A percentile compares a stretch with the other conserved stretches of the same genome.
Evolutionary conservation across 23 tunicate species (phyloP).

Genomic region (Styela plicata): DNA sequence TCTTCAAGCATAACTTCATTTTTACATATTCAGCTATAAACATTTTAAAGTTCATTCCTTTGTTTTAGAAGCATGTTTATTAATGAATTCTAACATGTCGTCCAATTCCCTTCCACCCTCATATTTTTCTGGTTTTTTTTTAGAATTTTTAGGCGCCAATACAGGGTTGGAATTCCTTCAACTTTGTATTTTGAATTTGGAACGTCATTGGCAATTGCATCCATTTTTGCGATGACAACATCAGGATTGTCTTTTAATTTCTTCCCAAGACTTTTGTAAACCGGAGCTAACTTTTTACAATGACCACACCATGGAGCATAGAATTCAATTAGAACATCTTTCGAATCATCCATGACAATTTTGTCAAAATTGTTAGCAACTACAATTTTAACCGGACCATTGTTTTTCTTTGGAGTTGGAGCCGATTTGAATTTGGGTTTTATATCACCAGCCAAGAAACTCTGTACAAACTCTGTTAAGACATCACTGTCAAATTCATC

Average conservation of each 20-base stretch:
- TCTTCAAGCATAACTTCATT: too few relatives aligned
- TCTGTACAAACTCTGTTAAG: conserved; percentile 64
- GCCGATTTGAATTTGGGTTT: conserved; percentile 90
- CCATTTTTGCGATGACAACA: conserved; percentile 94
- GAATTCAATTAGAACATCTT: conserved; percentile 86
- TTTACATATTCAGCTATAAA: too few relatives aligned
- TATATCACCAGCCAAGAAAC: conserved; percentile 61
- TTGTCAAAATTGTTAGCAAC: conserved; percentile 86
- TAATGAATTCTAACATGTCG: conserved; percentile 59
- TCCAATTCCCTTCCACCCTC: conserved; percentile 75
- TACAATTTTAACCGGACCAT: conserved; percentile 79
- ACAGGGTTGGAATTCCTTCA: conserved; percentile 90
- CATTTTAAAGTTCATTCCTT: conserved; percentile 30
- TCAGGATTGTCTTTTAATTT: conserved; percentile 76
- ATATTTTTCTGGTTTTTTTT: conserved; percentile 71
- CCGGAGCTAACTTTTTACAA: conserved; percentile 89
- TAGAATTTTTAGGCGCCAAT: conserved; percentile 76
- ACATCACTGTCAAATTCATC: conserved; percentile 91
- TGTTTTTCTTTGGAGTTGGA: conserved; percentile 89
- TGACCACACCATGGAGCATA: conserved; percentile 99
- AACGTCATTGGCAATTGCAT: conserved; percentile 94
- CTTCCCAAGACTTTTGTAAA: conserved; percentile 82
- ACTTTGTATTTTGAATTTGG: conserved; percentile 75
- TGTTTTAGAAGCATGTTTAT: conserved; percentile 25
- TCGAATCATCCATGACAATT: conserved; percentile 59